Percentiles rank a stretch among this genome's conserved stretches.
Evolutionary conservation across 2,113 vertebrate genomes (phyloP).

Genomic region (Nyctibius bracteatus): DNA sequence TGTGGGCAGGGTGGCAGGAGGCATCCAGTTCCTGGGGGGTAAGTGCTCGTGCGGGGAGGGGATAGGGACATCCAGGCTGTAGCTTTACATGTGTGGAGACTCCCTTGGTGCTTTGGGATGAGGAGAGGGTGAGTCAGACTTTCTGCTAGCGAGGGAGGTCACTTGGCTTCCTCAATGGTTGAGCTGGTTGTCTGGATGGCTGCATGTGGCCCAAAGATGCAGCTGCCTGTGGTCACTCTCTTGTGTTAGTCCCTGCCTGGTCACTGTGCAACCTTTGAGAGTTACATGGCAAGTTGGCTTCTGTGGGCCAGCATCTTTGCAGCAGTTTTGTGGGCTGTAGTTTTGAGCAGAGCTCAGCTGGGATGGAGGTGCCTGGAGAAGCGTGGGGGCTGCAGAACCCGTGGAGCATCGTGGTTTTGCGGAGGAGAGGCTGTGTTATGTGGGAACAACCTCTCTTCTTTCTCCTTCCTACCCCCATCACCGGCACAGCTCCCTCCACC

Average conservation of each 20-base stretch:
- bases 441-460: neutral
- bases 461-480: neutral
- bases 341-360: neutral
- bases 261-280: neutral
- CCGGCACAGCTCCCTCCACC: neutral
- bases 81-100: rapidly evolving
- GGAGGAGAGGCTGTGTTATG: neutral
- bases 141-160: neutral
- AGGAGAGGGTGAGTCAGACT: neutral
- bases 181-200: neutral
- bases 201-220: neutral
- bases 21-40: constrained; percentile 96
- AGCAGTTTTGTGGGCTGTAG: neutral
- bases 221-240: neutral
- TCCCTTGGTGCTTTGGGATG: neutral
- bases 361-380: neutral
- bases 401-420: neutral
- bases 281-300: rapidly evolving
- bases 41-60: constrained; percentile 58
- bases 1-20: constrained; percentile 93
- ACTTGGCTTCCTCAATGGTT: rapidly evolving
- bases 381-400: neutral
- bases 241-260: neutral
- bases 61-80: neutral
- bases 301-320: neutral